Base-by-base conservation (phyloP, 2,888 invertebrate genomes). In the Lasioglossum morio region DNA sequence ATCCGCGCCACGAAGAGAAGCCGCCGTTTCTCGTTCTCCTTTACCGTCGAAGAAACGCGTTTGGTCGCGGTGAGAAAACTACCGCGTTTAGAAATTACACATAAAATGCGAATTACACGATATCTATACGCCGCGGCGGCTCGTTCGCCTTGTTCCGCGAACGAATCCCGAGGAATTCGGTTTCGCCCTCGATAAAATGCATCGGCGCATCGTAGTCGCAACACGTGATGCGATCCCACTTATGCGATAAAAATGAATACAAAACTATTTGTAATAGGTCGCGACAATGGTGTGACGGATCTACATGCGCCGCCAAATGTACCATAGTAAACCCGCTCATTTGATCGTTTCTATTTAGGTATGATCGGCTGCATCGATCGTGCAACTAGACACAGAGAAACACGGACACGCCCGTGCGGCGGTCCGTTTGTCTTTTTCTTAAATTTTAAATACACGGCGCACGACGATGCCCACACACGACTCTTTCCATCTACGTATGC, bases 231-330 rank as follows among this genome's bases (percentile, higher is more conserved):
- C 72, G 75, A 72, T 75, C 72, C 34, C 72, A 46, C 80, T 87
- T 85, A 86, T 79, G 83, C 84, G 81, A 87, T 90, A 91, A 87
- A 88, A 90, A 89, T 74, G 77, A 91, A 91, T 92, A 91, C 87
- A 91, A 92, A 92, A 92, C 91, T 90, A 90, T 87, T 79, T 86
- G 87, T 88, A 88, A 88, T 89, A 79, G 82, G 87, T 87, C 83
- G 79, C 75, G 72, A 69, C 75, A 78, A 81, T 76, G 27, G 12
- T 72, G 69, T 79, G 69, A 76, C 23, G 75, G 34, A 86, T 84
- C 72, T 69, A 73, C 85, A 72, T 72, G 81, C 85, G 81, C 72
- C 84, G 80, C 30, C 57, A 19, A 43, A 14, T 70, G 23, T 70
- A 70, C n/a, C 70, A 37, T 69, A 34, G 37, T 69, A 69, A 66